phyloP scores from a whole-genome alignment of 2,797 vertebrate species.

The Schizopygopsis malacanthus region DNA sequence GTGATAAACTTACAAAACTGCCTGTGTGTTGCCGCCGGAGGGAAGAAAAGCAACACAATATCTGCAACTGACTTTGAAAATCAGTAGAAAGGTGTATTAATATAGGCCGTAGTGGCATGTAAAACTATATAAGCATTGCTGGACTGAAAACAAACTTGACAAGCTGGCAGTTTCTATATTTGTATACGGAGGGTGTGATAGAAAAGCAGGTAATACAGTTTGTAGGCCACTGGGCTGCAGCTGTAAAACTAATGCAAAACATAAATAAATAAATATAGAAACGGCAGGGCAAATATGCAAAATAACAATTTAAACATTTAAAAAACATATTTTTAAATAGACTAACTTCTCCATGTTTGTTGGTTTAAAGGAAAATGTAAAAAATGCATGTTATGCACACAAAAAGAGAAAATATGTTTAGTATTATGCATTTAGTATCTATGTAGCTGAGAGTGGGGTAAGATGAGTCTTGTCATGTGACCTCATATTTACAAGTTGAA shows the following conservation, averaged over 20 bases:
- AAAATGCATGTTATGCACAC: background rate
- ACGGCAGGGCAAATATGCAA: background rate
- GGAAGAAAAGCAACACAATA: conserved; percentile 34
- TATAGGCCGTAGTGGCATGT: conserved; percentile 32
- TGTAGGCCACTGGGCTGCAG: background rate
- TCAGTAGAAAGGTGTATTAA: conserved; percentile 50
- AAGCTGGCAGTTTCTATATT: conserved; percentile 11
- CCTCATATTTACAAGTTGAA: too few relatives aligned
- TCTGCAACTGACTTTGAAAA: conserved; percentile 49
- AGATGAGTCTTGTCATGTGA: background rate
- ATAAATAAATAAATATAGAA: background rate
- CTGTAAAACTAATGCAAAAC: background rate
- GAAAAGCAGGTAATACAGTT: background rate
- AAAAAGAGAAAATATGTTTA: background rate
- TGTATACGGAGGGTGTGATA: background rate
- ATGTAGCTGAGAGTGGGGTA: too few relatives aligned
- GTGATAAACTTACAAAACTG: conserved; percentile 46
- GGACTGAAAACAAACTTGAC: conserved; percentile 6
- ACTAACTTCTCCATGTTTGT: background rate
- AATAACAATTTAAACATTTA: background rate
- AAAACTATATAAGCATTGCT: conserved; percentile 24
- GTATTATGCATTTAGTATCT: background rate
- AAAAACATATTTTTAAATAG: background rate
- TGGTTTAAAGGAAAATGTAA: background rate
- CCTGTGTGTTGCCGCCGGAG: background rate